phyloP scores from a whole-genome alignment of 2,888 invertebrate genomes.

The Oscheius sp. region DNA sequence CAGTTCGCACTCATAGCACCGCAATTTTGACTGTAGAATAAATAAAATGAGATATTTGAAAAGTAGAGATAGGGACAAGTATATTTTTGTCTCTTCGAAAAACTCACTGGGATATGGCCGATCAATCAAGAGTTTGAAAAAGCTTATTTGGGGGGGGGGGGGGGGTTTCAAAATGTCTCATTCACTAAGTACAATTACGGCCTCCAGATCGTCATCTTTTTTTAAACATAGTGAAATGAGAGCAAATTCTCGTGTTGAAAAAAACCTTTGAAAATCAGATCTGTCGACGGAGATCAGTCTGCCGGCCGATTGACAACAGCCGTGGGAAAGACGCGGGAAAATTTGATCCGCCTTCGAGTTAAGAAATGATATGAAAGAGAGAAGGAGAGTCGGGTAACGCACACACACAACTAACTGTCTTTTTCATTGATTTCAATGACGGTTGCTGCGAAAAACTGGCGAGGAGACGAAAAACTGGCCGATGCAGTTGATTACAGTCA shows the following conservation, averaged over 20 bases:
- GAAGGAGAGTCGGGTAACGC: neutral
- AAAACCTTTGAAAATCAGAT: neutral
- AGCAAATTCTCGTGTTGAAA: neutral
- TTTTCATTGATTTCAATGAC: slow-evolving; percentile 13
- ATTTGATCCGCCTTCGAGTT: neutral
- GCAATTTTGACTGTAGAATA: slow-evolving; percentile 11
- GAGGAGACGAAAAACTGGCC: slow-evolving; percentile 17
- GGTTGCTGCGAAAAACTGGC: neutral
- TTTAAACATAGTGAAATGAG: neutral
- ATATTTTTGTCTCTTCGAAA: too few relatives aligned
- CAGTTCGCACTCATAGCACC: slow-evolving; percentile 15
- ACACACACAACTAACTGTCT: too few relatives aligned
- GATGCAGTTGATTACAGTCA: slow-evolving; percentile 21
- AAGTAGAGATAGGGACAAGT: neutral
- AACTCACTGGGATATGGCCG: too few relatives aligned
- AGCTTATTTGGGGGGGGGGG: too few relatives aligned
- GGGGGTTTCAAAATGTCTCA: too few relatives aligned
- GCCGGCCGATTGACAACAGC: neutral
- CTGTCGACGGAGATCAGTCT: neutral
- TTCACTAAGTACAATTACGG: too few relatives aligned
- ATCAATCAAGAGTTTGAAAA: too few relatives aligned
- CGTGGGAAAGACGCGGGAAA: slow-evolving; percentile 25
- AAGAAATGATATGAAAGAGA: neutral
- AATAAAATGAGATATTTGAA: neutral
- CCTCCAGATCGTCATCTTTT: too few relatives aligned